A percentile compares a stretch with the other conserved stretches of the same genome.
Evolutionary conservation across 2,113 vertebrate genomes (phyloP).

Genomic region (Oncorhynchus mykiss): DNA sequence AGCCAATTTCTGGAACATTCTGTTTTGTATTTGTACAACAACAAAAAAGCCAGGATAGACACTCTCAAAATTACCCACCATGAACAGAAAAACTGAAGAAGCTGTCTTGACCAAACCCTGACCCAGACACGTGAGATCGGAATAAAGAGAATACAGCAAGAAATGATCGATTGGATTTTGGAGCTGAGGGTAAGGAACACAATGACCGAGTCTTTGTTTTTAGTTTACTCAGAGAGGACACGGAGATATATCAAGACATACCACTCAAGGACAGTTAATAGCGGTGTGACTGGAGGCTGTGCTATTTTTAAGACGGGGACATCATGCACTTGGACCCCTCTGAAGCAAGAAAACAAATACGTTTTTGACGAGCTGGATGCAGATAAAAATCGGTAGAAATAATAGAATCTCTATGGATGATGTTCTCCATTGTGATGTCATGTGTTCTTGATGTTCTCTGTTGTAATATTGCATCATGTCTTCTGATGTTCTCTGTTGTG

Average conservation of each 20-base stretch:
- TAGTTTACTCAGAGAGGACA: background rate
- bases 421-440: too few relatives aligned
- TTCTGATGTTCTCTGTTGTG: too few relatives aligned
- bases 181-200: constrained; percentile 13
- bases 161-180: background rate
- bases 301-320: background rate
- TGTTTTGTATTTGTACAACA: too few relatives aligned
- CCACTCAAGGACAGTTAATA: constrained; percentile 4
- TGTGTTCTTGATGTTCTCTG: too few relatives aligned
- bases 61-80: too few relatives aligned
- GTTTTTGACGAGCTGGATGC: background rate
- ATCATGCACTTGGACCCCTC: background rate
- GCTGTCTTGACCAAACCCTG: too few relatives aligned
- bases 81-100: too few relatives aligned
- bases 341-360: background rate
- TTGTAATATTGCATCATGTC: too few relatives aligned
- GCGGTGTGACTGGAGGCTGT: background rate
- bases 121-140: background rate
- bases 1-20: too few relatives aligned
- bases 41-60: too few relatives aligned
- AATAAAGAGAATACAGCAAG: constrained; percentile 6
- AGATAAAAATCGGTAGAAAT: background rate
- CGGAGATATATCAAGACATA: constrained; percentile 10
- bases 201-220: background rate
- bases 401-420: too few relatives aligned